phyloP scores from a whole-genome alignment of 2,797 vertebrate species.

The Crenuchus spilurus region DNA sequence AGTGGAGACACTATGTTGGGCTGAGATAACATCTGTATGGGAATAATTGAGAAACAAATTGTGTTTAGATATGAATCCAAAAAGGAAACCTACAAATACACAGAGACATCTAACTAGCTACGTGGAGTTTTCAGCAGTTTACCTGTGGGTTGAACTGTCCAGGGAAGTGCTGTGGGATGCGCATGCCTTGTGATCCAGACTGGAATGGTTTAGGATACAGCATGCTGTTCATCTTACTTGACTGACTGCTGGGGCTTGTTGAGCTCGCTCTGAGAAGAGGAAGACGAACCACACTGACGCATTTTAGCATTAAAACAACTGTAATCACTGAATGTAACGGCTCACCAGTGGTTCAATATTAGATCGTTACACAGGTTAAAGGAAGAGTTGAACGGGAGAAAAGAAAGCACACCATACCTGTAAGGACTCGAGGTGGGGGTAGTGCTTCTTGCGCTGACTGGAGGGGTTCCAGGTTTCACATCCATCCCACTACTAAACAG shows the following conservation, averaged over 20 bases:
- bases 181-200: conserved; percentile 86
- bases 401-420: conserved; percentile 72
- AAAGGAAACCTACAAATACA: too few species aligned
- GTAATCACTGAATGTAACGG: too few species aligned
- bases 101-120: too few species aligned
- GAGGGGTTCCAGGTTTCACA: conserved; percentile 95
- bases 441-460: conserved; percentile 88
- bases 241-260: conserved; percentile 96
- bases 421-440: conserved; percentile 96
- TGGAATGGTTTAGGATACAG: conserved; percentile 98
- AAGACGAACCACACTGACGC: too few species aligned
- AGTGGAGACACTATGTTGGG: conserved; percentile 94
- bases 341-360: too few species aligned
- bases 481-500: conserved; percentile 93
- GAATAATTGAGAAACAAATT: neutral
- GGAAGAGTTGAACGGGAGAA: too few species aligned
- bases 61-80: too few species aligned
- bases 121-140: conserved; percentile 6
- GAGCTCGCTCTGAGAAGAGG: conserved; percentile 87
- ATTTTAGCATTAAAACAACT: too few species aligned
- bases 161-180: conserved; percentile 92
- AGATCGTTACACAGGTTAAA: too few species aligned
- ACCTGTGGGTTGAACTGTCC: conserved; percentile 97
- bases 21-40: conserved; percentile 91
- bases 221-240: conserved; percentile 97